phyloP scores from a whole-genome alignment of 1,140 invertebrate species.

The Cotesia glomerata region DNA sequence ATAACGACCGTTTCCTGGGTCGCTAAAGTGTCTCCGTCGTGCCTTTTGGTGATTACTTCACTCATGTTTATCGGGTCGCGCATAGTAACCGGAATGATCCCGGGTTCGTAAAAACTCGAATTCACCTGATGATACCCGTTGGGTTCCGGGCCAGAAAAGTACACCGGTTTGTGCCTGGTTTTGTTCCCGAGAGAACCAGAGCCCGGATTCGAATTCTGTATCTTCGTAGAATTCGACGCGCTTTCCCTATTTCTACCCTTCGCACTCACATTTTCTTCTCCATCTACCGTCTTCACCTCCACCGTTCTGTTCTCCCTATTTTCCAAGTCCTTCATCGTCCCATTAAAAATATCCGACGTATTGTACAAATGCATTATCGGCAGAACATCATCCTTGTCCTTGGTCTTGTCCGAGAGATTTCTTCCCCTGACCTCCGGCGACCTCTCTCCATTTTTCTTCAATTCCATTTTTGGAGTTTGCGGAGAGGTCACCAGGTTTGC shows the following conservation, averaged over 20 bases:
- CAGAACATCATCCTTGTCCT: conserved; percentile 57
- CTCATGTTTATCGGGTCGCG: conserved; percentile 55
- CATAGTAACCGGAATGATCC: conserved; percentile 44
- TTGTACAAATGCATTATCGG: conserved; percentile 61
- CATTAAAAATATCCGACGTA: conserved; percentile 58
- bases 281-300: too few relatives aligned
- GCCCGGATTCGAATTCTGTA: not conserved
- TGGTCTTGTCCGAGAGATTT: conserved; percentile 52
- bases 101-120: conserved; percentile 48
- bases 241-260: conserved; percentile 33
- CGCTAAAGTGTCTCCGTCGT: conserved; percentile 58
- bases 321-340: conserved; percentile 27
- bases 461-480: not conserved
- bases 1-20: conserved; percentile 60
- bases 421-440: conserved; percentile 54
- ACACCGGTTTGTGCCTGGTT: conserved; percentile 40
- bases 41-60: conserved; percentile 59
- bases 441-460: conserved; percentile 32
- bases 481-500: conserved; percentile 12
- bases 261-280: not conserved
- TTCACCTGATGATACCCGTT: conserved; percentile 40
- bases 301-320: not conserved
- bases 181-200: conserved; percentile 28
- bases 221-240: not conserved
- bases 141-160: conserved; percentile 28